A percentile compares a stretch with the other conserved stretches of the same genome.
Evolutionary conservation across 2,113 vertebrate species (phyloP).

Genomic region (Daboia siamensis): DNA sequence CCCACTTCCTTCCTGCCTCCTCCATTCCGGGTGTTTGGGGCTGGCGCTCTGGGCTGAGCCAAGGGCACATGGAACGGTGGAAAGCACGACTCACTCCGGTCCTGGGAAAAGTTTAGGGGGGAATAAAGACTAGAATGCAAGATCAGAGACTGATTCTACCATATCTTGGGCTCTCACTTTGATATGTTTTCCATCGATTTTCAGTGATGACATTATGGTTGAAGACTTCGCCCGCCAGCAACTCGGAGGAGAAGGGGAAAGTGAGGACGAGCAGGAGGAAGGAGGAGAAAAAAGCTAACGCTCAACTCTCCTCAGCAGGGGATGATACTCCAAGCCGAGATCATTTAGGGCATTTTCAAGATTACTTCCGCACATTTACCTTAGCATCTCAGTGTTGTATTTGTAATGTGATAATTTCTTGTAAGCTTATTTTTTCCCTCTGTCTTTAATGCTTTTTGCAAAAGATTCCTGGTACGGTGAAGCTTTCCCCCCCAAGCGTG

Average conservation of each 20-base stretch:
- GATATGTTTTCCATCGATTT: background rate
- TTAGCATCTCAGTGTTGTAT: background rate
- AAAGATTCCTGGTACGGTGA: background rate
- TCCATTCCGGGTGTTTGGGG: background rate
- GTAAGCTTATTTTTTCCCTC: background rate
- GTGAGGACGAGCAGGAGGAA: background rate
- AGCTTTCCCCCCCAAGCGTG: background rate
- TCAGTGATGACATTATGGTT: background rate
- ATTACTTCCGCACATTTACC: background rate
- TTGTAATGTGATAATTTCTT: background rate
- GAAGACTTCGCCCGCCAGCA: background rate
- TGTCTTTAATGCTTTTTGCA: background rate
- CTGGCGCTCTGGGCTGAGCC: background rate
- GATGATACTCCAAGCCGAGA: background rate
- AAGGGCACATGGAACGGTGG: rapidly evolving
- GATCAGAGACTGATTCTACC: background rate
- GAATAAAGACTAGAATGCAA: background rate
- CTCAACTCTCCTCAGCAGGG: background rate
- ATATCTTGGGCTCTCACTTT: background rate
- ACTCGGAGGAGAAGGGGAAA: background rate
- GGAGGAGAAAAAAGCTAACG: background rate
- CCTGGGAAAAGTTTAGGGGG: background rate
- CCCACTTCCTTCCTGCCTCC: background rate
- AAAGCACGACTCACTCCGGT: background rate
- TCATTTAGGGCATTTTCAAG: background rate